Evolutionary conservation across 2,888 invertebrate species (phyloP), one percentile per base, ranked within the genome.

Genomic region (Crossocerus cetratus): DNA sequence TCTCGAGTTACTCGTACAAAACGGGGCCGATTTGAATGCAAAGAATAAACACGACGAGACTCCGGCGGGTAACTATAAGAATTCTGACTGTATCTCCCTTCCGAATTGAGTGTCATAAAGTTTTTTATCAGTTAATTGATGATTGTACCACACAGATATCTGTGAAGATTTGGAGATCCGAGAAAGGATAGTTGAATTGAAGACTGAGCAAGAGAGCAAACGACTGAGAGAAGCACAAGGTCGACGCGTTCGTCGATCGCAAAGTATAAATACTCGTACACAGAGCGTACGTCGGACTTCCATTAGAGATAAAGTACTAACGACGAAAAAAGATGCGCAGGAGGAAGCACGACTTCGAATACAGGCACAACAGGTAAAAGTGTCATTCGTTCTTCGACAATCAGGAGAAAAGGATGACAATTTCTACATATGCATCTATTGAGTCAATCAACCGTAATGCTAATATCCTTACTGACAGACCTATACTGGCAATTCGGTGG

Each of bases 21-120:
- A 97, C 90, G 99, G 99, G 79, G 99, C 99, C 74, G 98, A 99
- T 92, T 93, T 99, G 87, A 98, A 98, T 91, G 98, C 98, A 43
- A 96, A 96, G 89, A 99, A 99, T 87, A 97, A 96, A 89, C 97
- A 97, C 88, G 98, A 98, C 78, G 99, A 99, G 92, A 98, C 98
- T 69, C 98, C 99, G 43, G 96, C 98, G 90, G 98, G 98, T 98
- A 5, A 32, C 32, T 32, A 32, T 0, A 92, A 90, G 90, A 80
- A 32, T 20, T 56, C 22, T 53, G 3, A 2, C 22, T 20, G 13
- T 42, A 44, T 13, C 2, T 32, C 53, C 57, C 11, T n/a, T 20
- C 14, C 13, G 2, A 8, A 49, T 5, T 3, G 11, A 32, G 32
- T 8, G 16, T 54, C 22, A 64, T 43, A 0, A 49, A 60, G 13